Conservation (phyloP, 2,113 vertebrate genomes). For the Odocoileus hemionus region DNA sequence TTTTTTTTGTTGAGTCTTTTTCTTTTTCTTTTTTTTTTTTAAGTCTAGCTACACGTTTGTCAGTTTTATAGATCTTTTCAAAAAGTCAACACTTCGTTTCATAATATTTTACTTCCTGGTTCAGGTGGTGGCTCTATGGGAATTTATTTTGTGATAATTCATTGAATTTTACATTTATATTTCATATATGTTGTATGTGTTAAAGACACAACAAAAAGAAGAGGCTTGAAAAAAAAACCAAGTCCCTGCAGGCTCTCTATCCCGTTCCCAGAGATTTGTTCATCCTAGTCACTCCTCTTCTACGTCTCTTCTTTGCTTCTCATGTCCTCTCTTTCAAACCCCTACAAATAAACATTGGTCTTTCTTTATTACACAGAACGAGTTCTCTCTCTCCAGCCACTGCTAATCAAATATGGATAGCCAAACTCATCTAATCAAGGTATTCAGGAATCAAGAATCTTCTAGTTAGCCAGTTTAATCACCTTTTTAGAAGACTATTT, state of each 20-base stretch:
- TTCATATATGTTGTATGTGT: neutral
- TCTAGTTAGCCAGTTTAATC: neutral
- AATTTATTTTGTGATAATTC: neutral
- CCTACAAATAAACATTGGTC: neutral
- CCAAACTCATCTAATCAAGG: neutral
- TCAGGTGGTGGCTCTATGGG: neutral
- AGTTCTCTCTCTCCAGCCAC: neutral
- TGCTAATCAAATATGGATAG: neutral
- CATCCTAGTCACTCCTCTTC: neutral
- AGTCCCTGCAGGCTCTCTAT: no score
- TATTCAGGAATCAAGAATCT: neutral
- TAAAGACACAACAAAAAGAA: neutral
- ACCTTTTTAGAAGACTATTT: neutral
- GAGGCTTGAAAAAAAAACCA: neutral
- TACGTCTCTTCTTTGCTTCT: neutral
- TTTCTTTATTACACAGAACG: neutral
- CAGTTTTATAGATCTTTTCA: fast-evolving
- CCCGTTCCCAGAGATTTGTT: neutral
- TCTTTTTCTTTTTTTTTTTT: neutral
- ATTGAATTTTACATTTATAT: neutral
- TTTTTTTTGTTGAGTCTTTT: neutral
- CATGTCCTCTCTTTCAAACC: neutral
- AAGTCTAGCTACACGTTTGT: neutral
- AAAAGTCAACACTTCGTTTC: neutral
- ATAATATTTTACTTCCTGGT: neutral